phyloP scores from a whole-genome alignment of 2,888 invertebrate species.

The Harpagoxenus sublaevis region DNA sequence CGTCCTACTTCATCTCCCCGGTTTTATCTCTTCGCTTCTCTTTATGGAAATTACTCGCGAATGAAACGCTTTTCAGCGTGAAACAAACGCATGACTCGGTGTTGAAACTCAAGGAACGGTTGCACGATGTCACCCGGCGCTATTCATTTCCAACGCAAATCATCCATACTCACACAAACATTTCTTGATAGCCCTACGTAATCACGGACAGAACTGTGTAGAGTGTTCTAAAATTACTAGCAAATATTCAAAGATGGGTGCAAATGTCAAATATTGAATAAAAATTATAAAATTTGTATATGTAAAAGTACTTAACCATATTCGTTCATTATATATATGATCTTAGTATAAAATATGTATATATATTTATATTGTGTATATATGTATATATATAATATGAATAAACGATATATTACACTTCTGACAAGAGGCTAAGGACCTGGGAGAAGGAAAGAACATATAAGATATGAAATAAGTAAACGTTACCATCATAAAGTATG shows the following conservation, averaged over 20 bases:
- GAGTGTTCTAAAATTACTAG: background rate
- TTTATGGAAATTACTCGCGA: conserved; percentile 67
- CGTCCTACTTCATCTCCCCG: background rate
- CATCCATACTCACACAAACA: conserved; percentile 70
- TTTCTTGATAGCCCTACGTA: conserved; percentile 31
- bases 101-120: conserved; percentile 48
- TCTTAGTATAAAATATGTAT: background rate
- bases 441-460: background rate
- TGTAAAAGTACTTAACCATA: too few species aligned
- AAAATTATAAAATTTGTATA: background rate
- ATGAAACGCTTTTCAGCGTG: conserved; percentile 52
- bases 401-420: too few species aligned
- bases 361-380: too few species aligned
- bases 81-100: conserved; percentile 66
- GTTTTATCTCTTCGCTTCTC: conserved; percentile 23
- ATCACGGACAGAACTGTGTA: background rate
- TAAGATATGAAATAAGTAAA: background rate
- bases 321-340: too few species aligned
- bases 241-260: background rate
- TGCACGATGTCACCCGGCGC: conserved; percentile 65
- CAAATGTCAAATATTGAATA: background rate
- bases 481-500: background rate
- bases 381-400: too few species aligned
- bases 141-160: conserved; percentile 82
- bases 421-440: too few species aligned